A percentile compares a stretch with the other conserved stretches of the same genome.
These are phyloP conservation scores for Drosophila ercepeae DNA, from an alignment of 1,140 invertebrate genomes.

Conservation along the genomic window DNA sequence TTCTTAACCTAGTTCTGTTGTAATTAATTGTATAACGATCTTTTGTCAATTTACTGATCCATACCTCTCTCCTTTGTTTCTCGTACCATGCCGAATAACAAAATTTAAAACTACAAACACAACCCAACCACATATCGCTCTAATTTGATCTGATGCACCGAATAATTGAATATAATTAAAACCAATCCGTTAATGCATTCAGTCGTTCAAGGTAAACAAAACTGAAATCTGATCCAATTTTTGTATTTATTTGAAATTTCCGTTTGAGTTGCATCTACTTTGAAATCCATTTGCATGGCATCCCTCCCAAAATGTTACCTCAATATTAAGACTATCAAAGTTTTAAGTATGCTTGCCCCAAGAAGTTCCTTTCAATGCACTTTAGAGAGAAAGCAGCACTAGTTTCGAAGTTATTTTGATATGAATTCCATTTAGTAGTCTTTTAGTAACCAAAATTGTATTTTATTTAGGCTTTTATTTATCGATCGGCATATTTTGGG, in stretches of 20 bases:
- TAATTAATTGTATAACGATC: conserved; percentile 30
- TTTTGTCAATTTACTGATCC: conserved; percentile 57
- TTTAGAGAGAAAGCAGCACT: neutral
- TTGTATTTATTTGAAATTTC: conserved; percentile 6
- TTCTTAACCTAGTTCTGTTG: conserved; percentile 32
- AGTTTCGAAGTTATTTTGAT: neutral
- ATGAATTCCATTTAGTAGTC: no score
- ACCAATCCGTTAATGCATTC: conserved; percentile 33
- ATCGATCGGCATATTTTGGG: neutral
- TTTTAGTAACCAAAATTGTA: neutral
- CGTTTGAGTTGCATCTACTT: conserved; percentile 26
- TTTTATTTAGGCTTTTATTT: neutral
- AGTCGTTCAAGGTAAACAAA: conserved; percentile 76
- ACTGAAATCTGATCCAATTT: conserved; percentile 11
- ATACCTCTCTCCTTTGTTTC: conserved; percentile 67
- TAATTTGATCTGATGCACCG: conserved; percentile 41
- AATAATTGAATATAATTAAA: conserved; percentile 33
- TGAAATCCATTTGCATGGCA: conserved; percentile 25
- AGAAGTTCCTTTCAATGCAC: neutral
- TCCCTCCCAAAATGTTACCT: neutral
- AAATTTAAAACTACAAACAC: conserved; percentile 35
- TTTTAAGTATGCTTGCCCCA: neutral
- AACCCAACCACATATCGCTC: conserved; percentile 34
- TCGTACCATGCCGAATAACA: conserved; percentile 48
- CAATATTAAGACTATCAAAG: neutral